Evolutionary conservation across 2,797 vertebrate species (phyloP), one percentile per base, ranked within the genome.

Genomic region (Melanotaenia maccullochi): DNA sequence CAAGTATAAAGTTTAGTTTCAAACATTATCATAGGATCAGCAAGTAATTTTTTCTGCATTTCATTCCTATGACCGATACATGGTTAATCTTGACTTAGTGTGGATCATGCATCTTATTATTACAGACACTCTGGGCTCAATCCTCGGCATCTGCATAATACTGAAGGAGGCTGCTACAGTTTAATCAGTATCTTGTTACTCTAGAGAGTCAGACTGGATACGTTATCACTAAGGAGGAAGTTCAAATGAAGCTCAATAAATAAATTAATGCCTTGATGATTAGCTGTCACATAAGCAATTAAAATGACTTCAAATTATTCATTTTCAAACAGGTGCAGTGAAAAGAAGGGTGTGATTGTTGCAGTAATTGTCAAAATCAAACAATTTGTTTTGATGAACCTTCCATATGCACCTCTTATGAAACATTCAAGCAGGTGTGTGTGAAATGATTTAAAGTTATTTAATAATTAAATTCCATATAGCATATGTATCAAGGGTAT

Each of bases 241-340:
- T 93, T 94, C 93, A 94, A 92, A 94, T 92, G 91, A 91, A 90
- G 88, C 90, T 84, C 90, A 89, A 94, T 93, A 93, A 94, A 94
- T 93, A 93, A 93, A 93, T 93, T 88, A 93, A 93, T 93, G 93
- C 89, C 91, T 91, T 93, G 91, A 92, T 93, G 92, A 94, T 94
- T 94, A 93, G 92, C 92, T 92, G 91, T 92, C 92, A 93, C 92
- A 94, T 94, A 94, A 92, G 91, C 92, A 93, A 93, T 94, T 92
- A 94, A 93, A 93, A 94, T 93, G 88, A 92, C 89, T 93, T 90
- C 87, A 92, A 90, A 91, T 94, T 93, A 92, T 93, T 92, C 87
- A 91, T 92, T 92, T 91, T 87, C 87, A 86, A 91, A 90, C 92
- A 92, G 92, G 92, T 93, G 91, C 90, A 70, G 81, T 55, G 55